phyloP scores from a whole-genome alignment of 2,113 vertebrate species.

The Clarias magur region DNA sequence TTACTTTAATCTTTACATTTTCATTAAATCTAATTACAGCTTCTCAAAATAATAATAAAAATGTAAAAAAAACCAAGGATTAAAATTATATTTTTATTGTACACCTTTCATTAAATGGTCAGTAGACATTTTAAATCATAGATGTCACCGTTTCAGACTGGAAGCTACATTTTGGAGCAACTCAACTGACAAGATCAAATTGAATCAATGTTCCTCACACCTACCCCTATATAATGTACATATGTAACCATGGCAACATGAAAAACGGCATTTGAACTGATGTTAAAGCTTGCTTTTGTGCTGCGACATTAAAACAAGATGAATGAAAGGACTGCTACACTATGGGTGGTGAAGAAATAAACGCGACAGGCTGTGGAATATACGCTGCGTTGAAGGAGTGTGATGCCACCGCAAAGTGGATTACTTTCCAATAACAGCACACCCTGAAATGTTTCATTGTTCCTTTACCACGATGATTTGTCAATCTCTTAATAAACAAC shows the following conservation, averaged over 20 bases:
- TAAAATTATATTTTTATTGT: neutral
- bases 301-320: neutral
- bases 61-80: neutral
- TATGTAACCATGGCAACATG: neutral
- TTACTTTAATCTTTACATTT: neutral
- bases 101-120: neutral
- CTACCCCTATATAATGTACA: neutral
- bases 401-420: neutral
- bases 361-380: neutral
- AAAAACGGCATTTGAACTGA: neutral
- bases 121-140: neutral
- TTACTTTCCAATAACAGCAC: neutral
- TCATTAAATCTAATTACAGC: neutral
- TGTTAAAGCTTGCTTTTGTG: neutral
- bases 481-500: neutral
- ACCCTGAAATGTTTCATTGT: neutral
- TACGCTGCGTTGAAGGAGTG: neutral
- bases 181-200: conserved; percentile 5
- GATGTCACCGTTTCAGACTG: neutral
- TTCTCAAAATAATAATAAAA: neutral
- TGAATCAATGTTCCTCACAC: neutral
- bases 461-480: neutral
- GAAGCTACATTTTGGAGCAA: neutral
- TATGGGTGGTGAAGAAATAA: neutral
- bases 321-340: neutral